Evolutionary conservation across 2,888 invertebrate species (phyloP).

Genomic region (Drosophila ustulata): DNA sequence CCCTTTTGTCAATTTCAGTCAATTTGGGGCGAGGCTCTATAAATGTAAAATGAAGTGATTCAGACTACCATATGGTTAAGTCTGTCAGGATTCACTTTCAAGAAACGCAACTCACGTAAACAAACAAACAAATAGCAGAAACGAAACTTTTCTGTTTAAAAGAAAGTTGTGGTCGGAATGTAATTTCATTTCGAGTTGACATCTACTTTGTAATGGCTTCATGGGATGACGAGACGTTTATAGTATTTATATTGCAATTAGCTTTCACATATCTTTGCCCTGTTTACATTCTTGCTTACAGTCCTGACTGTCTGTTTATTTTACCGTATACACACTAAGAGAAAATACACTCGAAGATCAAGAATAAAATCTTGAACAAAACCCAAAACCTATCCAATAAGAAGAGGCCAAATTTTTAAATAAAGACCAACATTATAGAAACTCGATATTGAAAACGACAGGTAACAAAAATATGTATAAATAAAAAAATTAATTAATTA

Average conservation of each 20-base stretch:
- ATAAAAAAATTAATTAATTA: too few species aligned
- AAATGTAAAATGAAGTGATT: conserved; percentile 43
- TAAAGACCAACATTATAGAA: too few species aligned
- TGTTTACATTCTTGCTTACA: conserved; percentile 2
- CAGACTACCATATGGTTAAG: conserved; percentile 53
- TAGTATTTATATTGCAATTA: conserved; percentile 64
- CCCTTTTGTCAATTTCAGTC: conserved; percentile 15
- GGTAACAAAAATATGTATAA: too few species aligned
- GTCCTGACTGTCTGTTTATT: neutral
- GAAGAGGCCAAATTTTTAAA: too few species aligned
- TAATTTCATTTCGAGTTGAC: conserved; percentile 54
- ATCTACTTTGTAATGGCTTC: conserved; percentile 58
- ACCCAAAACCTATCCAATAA: too few species aligned
- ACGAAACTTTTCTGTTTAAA: conserved; percentile 51
- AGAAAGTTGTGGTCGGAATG: conserved; percentile 36
- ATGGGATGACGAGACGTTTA: conserved; percentile 26
- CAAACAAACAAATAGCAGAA: conserved; percentile 31
- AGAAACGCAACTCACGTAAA: conserved; percentile 15
- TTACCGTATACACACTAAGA: neutral
- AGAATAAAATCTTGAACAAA: too few species aligned
- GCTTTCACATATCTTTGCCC: conserved; percentile 31
- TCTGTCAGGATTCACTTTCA: conserved; percentile 37
- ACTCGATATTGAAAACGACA: too few species aligned
- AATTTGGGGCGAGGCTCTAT: conserved; percentile 32
- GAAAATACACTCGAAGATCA: too few species aligned